Conservation (phyloP, 2,888 invertebrate species). For the Sialis fuliginosa region DNA sequence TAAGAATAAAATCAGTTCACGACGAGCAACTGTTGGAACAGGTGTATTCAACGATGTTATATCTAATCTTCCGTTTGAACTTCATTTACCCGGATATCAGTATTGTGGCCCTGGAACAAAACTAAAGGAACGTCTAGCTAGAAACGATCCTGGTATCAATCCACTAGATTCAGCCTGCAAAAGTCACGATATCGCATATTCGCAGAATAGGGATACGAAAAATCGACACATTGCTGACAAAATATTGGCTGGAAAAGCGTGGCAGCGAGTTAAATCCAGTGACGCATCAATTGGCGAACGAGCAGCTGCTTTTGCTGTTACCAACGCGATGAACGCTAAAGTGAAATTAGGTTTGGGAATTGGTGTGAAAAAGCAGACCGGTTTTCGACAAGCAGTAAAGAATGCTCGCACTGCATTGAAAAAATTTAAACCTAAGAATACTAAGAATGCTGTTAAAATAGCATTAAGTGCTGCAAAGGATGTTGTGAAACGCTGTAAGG, state of each 20-base stretch:
- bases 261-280: background rate
- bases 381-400: too few relatives aligned
- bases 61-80: background rate
- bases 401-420: background rate
- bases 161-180: background rate
- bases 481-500: background rate
- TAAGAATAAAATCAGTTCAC: too few relatives aligned
- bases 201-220: background rate
- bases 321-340: background rate
- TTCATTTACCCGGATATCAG: background rate
- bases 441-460: background rate
- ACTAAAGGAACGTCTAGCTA: background rate
- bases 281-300: background rate
- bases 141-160: background rate
- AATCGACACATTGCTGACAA: background rate
- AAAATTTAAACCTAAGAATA: background rate
- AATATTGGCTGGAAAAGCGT: background rate
- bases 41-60: background rate
- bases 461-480: background rate
- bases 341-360: conserved; percentile 1
- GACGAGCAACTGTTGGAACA: background rate
- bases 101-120: background rate
- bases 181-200: background rate
- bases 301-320: background rate
- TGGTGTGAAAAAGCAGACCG: background rate